Evolutionary conservation across 2,113 vertebrate genomes (phyloP), one percentile per base, ranked within the genome.

Genomic region (Cynocephalus volans): DNA sequence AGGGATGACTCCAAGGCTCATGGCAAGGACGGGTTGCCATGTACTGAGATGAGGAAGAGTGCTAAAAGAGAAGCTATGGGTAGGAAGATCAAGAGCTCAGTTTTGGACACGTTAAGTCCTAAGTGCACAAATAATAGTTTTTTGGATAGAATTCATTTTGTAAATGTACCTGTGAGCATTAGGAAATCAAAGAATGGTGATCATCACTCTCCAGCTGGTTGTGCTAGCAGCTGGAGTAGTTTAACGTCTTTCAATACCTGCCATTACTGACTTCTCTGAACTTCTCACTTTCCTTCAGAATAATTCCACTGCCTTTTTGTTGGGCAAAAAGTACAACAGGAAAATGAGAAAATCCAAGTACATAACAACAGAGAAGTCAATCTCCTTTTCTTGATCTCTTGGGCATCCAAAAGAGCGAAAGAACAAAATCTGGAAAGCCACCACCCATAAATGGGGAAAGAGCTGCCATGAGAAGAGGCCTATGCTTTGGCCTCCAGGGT

Each of bases 261-360:
- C 45, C 48, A 82, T 48, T 58, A 45, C 54, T 89, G 62, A 33
- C 24, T 26, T 50, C 52, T 56, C 62, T 87, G 93, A 93, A 64
- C 31, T 36, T 82, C 69, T 90, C 56, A 72, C 54, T 64, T 87
- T 93, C 17, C 33, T 33, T 45, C 50, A 87, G 60, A 93, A 87
- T 91, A 88, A 86, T 96, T 70, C 45, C 81, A 69, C 56, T 36
- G 81, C n/a, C 31, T 80, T 17, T 92, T 85, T 69, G 56, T 50
- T 75, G 77, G 86, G 64, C 19, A 84, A 41, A 41, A 80, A 73
- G n/a, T 81, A n/a, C 31, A 64, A 75, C 3, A 82, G 67, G 48
- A 82, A 90, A 73, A 48, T 76, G 24, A 70, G 85, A 86, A 96
- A 93, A 77, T 52, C 1, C 41, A 67, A 84, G 50, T 67, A 79